Conservation (phyloP, 2,888 invertebrate species). For the Brassicogethes aeneus region DNA sequence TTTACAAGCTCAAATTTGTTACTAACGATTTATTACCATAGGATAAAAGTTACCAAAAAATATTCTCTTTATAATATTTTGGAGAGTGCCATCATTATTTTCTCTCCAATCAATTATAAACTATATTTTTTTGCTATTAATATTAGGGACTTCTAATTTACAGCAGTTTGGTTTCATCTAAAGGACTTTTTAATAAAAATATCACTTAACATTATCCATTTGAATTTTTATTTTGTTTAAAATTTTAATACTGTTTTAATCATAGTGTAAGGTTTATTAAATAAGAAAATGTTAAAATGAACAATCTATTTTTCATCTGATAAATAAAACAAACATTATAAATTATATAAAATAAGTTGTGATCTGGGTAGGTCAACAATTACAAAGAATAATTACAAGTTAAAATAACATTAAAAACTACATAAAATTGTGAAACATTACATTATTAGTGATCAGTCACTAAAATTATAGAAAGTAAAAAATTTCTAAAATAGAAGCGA, state of each 20-base stretch:
- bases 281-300: constrained; percentile 10
- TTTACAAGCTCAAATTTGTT: constrained; percentile 24
- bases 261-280: constrained; percentile 4
- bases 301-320: constrained; percentile 12
- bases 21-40: background rate
- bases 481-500: background rate
- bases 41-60: background rate
- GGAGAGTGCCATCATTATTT: background rate
- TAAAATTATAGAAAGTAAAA: background rate
- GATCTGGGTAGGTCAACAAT: constrained; percentile 8
- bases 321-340: constrained; percentile 9
- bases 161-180: constrained; percentile 5
- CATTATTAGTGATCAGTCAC: background rate
- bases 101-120: constrained; percentile 1
- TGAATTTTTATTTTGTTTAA: background rate
- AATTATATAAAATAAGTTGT: constrained; percentile 18
- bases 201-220: background rate
- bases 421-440: background rate
- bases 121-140: background rate
- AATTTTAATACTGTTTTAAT: background rate
- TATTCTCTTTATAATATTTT: background rate
- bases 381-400: background rate
- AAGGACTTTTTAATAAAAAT: background rate
- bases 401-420: background rate
- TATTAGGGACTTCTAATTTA: constrained; percentile 5